Base-by-base conservation (phyloP, 2,113 vertebrate species). In the Zosterops lateralis region DNA sequence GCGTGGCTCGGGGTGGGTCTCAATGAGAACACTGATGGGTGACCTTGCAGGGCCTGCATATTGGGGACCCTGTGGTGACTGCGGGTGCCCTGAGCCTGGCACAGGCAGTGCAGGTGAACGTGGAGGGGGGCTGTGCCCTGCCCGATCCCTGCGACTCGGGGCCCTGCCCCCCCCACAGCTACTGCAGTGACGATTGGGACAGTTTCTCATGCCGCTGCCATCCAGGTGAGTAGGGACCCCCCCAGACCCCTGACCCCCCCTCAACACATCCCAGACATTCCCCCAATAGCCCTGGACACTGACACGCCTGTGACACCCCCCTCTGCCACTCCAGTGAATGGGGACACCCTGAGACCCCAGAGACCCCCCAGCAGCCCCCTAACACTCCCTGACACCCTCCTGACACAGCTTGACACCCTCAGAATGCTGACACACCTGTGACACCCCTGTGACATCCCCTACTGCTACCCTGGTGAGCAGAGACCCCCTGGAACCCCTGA, bases 101-200 rank as follows among this genome's bases (percentile, higher is more conserved):
- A 32, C 97, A 97, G 45, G 98, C 98, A 2, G 97, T 96, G 40
- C 98, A 96, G 84, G 67, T 98, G 95, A 98, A 98, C 2, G 98
- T 99, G 95, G 98, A 99, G 93, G 84, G 78, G 3, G 99, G 99
- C 92, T 99, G 99, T 87, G 98, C 94, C 61, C 85, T 99, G 58
- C 98, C 98, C 0, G 98, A 99, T 94, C 98, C 98, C 48, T 99
- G 99, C 66, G 97, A 98, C 90, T 99, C 98, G 26, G 98, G 86
- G 95, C 98, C 98, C 4, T 99, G 99, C 93, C 98, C 99, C 8
- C 66, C 90, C 44, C 98, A 98, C 97, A 99, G 99, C 96, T 98
- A 98, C 95, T 99, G 99, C 98, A 98, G 97, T 9, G 96, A 98
- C 1, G 97, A 98, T 80, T 99, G 99, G 99, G 99, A 99, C 97